A percentile compares a stretch with the other conserved stretches of the same genome.
Evolutionary conservation across 35 echinoderm and acorn worm genomes (phyloP).

Genomic region (Eucidaris tribuloides): DNA sequence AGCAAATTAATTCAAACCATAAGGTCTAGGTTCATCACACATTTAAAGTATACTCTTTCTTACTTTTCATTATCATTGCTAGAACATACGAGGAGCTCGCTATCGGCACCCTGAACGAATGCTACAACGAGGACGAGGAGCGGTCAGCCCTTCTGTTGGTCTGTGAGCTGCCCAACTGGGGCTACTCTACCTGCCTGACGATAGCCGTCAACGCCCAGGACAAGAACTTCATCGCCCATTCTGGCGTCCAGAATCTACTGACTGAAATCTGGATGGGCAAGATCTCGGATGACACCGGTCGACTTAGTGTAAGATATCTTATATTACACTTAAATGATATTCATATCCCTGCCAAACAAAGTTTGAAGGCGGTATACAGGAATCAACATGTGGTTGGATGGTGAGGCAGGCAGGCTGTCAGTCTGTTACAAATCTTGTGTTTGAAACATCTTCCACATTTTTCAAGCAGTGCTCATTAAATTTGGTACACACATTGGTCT

Average conservation of each 20-base stretch:
- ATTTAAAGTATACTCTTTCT: too few relatives aligned
- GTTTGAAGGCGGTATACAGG: too few relatives aligned
- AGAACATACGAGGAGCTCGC: slow-evolving; percentile 87
- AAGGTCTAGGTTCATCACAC: not conserved
- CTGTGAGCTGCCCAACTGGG: slow-evolving; percentile 73
- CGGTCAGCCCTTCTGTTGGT: slow-evolving; percentile 73
- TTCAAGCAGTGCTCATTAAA: too few relatives aligned
- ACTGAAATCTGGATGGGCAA: slow-evolving; percentile 93
- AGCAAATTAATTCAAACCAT: too few relatives aligned
- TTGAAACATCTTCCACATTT: too few relatives aligned
- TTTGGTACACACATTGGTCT: too few relatives aligned
- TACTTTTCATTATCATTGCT: not conserved
- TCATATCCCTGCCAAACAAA: too few relatives aligned
- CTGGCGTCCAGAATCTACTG: slow-evolving; percentile 82
- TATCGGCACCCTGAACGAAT: slow-evolving; percentile 81
- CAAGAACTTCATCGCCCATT: slow-evolving; percentile 86
- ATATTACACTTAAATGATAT: too few relatives aligned
- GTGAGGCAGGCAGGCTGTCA: too few relatives aligned
- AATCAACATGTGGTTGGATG: too few relatives aligned
- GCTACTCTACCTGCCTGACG: slow-evolving; percentile 69
- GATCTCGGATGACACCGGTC: slow-evolving; percentile 69
- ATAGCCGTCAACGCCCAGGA: slow-evolving; percentile 67
- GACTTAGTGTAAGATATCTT: not conserved
- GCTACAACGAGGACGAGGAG: slow-evolving; percentile 77
- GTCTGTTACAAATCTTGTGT: too few relatives aligned